These are phyloP conservation scores for Calameuta idolon DNA, from an alignment of 2,888 invertebrate species.

Conservation along the genomic window DNA sequence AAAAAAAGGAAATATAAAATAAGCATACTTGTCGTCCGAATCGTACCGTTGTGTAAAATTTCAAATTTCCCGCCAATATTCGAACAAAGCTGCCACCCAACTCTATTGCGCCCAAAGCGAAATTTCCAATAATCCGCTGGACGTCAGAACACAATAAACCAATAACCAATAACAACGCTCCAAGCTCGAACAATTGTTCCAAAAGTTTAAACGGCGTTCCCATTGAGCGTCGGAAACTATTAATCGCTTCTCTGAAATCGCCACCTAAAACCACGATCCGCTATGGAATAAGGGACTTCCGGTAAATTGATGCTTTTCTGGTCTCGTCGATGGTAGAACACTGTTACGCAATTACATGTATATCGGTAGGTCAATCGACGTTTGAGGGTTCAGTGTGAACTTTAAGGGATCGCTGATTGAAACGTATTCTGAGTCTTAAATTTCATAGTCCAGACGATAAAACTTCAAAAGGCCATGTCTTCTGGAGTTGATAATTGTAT, in stretches of 20 bases:
- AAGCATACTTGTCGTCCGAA: background rate
- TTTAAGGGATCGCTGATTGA: background rate
- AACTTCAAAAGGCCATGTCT: background rate
- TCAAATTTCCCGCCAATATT: background rate
- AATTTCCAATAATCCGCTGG: background rate
- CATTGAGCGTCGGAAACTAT: background rate
- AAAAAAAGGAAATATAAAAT: background rate
- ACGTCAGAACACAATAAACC: background rate
- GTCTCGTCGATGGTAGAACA: background rate
- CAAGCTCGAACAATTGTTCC: constrained; percentile 38
- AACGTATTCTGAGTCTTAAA: background rate
- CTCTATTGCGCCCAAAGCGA: background rate
- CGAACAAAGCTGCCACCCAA: background rate
- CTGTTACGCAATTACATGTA: background rate
- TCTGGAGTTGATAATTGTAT: background rate
- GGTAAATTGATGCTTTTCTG: background rate
- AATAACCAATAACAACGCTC: constrained; percentile 33
- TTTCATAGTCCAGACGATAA: background rate
- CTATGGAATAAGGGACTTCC: background rate
- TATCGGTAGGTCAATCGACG: background rate
- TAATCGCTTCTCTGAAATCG: background rate
- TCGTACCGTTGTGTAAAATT: background rate
- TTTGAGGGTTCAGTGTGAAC: no score
- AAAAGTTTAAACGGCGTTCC: background rate
- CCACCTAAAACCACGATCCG: background rate